Base-by-base conservation (phyloP, 92 coral and sea anemone genomes). In the Paragorgia papillata region DNA sequence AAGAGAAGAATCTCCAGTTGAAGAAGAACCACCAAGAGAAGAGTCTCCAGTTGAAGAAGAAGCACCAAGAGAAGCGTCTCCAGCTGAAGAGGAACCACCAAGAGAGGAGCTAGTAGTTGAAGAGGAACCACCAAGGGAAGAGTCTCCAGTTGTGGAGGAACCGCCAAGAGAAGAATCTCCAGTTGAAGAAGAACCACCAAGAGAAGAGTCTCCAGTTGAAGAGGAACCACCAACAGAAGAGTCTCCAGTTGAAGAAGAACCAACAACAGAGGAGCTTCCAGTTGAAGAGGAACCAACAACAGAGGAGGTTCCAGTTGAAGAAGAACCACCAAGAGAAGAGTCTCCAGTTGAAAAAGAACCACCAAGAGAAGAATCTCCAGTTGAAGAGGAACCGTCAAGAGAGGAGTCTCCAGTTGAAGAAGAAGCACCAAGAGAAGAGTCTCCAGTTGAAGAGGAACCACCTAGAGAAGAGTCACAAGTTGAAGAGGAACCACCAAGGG, bases 11-110 rank as follows among this genome's bases (percentile, higher is more conserved):
- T 29, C 25, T 13, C 7, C 57, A 41, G 37, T 46, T 43, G 54
- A 67, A 48, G 35, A 67, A 67, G 57, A 67, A 67, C 58, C 4
- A 29, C 46, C 33, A 20, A 34, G 8, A 19, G 35, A 40, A 21
- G 57, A 66, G 41, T 20, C 71, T 18, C 1, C 26, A 34, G 37
- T 0, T 78, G 88, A 60, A 81, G 88, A 68, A 81, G 88, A 68
- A 75, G 91, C 55, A 76, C 91, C 41, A 76, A 90, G 6, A 88
- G 87, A 57, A 84, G 80, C 48, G 46, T 24, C 21, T 67, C 34
- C 12, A 71, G 62, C 40, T 67, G 79, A 57, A 57, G 84, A 21
- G 27, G 62, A 39, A 24, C 63, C 12, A 73, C 81, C 35, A 60
- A 87, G 27, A 86, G 91, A 60, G 69, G 83, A 60, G 79, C 81